Evolutionary conservation across 2,888 invertebrate genomes (phyloP).

Genomic region (Rhingia rostrata): DNA sequence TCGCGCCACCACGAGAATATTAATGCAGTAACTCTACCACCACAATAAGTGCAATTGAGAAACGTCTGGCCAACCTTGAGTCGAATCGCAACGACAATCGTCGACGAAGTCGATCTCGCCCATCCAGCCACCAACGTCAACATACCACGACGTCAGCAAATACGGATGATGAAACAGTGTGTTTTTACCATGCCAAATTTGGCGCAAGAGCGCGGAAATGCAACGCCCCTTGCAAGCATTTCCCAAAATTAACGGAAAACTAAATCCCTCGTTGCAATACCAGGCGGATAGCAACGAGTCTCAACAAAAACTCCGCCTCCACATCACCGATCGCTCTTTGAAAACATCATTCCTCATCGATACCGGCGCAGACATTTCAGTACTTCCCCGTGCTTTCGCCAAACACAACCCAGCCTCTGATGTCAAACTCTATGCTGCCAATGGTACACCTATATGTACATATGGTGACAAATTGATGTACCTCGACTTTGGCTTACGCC

Average conservation of each 20-base stretch:
- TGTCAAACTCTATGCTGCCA: conserved; percentile 6
- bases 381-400: neutral
- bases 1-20: no score
- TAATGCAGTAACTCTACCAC: no score
- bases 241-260: neutral
- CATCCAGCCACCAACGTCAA: neutral
- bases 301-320: conserved; percentile 2
- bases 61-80: no score
- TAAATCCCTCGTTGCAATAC: neutral
- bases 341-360: conserved; percentile 7
- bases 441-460: neutral
- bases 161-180: neutral
- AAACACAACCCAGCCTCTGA: neutral
- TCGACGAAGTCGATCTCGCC: neutral
- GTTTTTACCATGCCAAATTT: conserved; percentile 7
- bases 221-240: conserved; percentile 8
- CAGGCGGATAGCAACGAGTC: neutral
- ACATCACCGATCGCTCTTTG: neutral
- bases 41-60: no score
- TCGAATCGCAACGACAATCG: neutral
- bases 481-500: neutral
- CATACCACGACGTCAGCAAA: neutral
- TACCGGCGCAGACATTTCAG: conserved; percentile 11
- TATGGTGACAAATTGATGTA: conserved; percentile 9
- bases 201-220: conserved; percentile 14